Evolutionary conservation across 2,888 invertebrate genomes (phyloP), one percentile per base, ranked within the genome.

Genomic region (Caenorhabditis auriculariae): DNA sequence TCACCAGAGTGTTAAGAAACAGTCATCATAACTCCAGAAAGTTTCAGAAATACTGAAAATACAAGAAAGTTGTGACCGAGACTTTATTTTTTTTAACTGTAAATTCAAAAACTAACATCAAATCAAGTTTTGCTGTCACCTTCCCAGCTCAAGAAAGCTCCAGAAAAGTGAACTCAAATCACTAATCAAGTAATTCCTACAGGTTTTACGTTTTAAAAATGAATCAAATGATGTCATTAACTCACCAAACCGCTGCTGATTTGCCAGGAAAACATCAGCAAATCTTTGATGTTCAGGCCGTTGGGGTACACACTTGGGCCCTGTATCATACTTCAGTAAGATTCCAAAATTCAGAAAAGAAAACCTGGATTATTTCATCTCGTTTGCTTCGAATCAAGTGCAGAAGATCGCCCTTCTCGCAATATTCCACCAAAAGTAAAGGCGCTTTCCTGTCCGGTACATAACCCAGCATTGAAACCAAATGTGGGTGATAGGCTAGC

Each of bases 261-360:
- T 47, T 77, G 77, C 77, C 77, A 77, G 0, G 76, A 65, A 50
- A 74, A 77, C 41, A 72, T 69, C 12, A 77, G 45, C 21, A 77
- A 44, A 50, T 76, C 74, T 47, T 71, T 70, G 37, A 77, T 62
- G 55, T 72, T 74, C 19, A 76, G 45, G 3, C 68, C 68, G 19
- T 69, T 55, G 15, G 50, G 42, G 47, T 67, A 65, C 7, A 32
- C 35, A 1, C 47, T 45, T 1, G 57, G 55, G 6, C 64, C 67
- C 58, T 66, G 29, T 39, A 62, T 21, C 17, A 28, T 9, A 59
- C 4, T 59, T 7, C 4, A 23, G 19, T 32, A 5, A 41, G 7
- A 17, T 53, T 57, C 27, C 6, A 57, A 5, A 32, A n/a, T n/a
- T 44, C 7, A n/a, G 27, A 21, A 23, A 5, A 45, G 17, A 41